Evolutionary conservation across 2,888 invertebrate genomes (phyloP).

Genomic region (Cepaea hortensis): DNA sequence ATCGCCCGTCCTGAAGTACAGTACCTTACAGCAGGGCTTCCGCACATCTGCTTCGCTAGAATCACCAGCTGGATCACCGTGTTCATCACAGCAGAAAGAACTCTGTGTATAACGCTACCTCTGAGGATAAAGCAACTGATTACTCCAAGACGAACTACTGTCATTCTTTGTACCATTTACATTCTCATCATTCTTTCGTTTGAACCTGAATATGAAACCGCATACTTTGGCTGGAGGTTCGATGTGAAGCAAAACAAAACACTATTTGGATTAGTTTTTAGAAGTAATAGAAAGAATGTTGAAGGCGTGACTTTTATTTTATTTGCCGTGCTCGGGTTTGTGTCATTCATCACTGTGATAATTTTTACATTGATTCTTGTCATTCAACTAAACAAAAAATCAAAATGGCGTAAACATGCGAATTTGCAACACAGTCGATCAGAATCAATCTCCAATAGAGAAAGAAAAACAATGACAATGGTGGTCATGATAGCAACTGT

Average conservation of each 20-base stretch:
- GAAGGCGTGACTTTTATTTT: neutral
- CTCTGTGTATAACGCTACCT: neutral
- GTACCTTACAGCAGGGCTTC: neutral
- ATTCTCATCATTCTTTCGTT: neutral
- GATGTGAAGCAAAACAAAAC: neutral
- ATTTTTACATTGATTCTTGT: neutral
- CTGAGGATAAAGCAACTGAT: conserved; percentile 10
- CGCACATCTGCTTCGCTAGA: conserved; percentile 2
- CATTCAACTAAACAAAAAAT: neutral
- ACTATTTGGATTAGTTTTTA: conserved; percentile 9
- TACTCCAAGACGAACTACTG: neutral
- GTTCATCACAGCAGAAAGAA: conserved; percentile 23
- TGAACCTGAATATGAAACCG: neutral
- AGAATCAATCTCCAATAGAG: neutral
- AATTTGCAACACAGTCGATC: neutral
- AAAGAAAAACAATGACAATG: neutral
- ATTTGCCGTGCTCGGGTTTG: neutral
- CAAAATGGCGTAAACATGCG: neutral
- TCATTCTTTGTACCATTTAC: neutral
- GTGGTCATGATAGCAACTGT: neutral
- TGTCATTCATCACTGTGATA: conserved; percentile 14
- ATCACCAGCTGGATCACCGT: conserved; percentile 32
- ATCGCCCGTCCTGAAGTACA: neutral
- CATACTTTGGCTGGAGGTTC: neutral
- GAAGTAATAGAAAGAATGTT: neutral